These are phyloP conservation scores for Heliconius hewitsoni DNA, from an alignment of 1,140 invertebrate genomes.

Conservation along the genomic window DNA sequence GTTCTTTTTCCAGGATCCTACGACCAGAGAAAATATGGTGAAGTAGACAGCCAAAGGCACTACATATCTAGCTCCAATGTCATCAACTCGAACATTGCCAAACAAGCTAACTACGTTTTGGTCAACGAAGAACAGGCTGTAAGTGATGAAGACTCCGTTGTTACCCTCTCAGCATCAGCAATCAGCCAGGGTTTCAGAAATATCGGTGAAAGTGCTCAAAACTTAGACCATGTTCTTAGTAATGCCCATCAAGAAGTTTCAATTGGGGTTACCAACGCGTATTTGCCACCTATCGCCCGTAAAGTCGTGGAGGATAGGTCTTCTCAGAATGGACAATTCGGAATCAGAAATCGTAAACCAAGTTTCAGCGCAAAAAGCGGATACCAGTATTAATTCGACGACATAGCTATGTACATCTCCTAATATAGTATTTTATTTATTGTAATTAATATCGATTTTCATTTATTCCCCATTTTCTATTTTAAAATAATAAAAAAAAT, in stretches of 20 bases:
- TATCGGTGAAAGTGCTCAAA: not conserved
- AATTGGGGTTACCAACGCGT: constrained; percentile 12
- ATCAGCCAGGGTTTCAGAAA: constrained; percentile 23
- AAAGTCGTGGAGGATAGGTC: constrained; percentile 13
- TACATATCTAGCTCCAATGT: constrained; percentile 24
- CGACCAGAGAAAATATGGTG: constrained; percentile 59
- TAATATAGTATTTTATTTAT: constrained; percentile 22
- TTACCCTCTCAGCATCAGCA: constrained; percentile 1
- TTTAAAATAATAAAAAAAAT: not conserved
- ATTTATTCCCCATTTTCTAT: not conserved
- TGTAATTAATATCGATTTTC: not conserved
- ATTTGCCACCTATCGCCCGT: constrained; percentile 14
- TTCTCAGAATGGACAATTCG: constrained; percentile 3
- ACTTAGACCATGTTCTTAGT: not conserved
- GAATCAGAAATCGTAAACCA: constrained; percentile 10
- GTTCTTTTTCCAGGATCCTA: constrained; percentile 58
- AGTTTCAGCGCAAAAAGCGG: constrained; percentile 17
- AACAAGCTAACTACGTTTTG: constrained; percentile 28
- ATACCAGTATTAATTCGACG: constrained; percentile 24
- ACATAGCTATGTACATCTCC: constrained; percentile 9
- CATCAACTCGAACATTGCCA: constrained; percentile 11
- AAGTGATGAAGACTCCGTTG: constrained; percentile 49
- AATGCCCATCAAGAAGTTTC: constrained; percentile 9
- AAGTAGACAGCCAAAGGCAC: constrained; percentile 23
- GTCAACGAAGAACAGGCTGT: constrained; percentile 30